Evolutionary conservation across 1,140 invertebrate genomes (phyloP).

Genomic region (Laupala kohalensis): DNA sequence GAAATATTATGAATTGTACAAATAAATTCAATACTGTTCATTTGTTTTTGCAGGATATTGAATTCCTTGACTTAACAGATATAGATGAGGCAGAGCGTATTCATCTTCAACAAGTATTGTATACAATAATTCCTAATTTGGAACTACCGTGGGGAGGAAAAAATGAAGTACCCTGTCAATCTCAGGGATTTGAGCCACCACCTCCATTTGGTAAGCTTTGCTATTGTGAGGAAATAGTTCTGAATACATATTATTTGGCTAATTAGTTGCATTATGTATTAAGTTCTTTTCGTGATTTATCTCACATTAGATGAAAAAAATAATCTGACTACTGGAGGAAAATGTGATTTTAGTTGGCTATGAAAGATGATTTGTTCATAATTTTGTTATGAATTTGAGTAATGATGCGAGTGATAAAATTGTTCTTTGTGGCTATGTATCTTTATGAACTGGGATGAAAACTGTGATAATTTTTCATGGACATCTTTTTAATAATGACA

Average conservation of each 20-base stretch:
- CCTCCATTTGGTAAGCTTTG: constrained; percentile 17
- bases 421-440: no score
- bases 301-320: background rate
- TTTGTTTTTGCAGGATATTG: constrained; percentile 23
- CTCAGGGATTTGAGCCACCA: constrained; percentile 25
- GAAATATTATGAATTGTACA: no score
- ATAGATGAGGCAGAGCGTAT: constrained; percentile 26
- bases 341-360: background rate
- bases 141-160: constrained; percentile 30
- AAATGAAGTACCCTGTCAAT: constrained; percentile 19
- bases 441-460: no score
- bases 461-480: no score
- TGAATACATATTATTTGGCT: background rate
- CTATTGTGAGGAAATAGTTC: background rate
- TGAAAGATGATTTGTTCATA: background rate
- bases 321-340: background rate
- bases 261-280: background rate
- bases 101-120: constrained; percentile 26
- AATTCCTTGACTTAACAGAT: constrained; percentile 30
- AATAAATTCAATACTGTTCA: no score
- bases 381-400: no score
- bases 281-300: background rate
- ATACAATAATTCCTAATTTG: constrained; percentile 18
- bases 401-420: no score
- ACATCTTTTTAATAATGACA: no score